Evolutionary conservation across 2,888 invertebrate genomes (phyloP), one percentile per base, ranked within the genome.

Genomic region (Epirrita christyi): DNA sequence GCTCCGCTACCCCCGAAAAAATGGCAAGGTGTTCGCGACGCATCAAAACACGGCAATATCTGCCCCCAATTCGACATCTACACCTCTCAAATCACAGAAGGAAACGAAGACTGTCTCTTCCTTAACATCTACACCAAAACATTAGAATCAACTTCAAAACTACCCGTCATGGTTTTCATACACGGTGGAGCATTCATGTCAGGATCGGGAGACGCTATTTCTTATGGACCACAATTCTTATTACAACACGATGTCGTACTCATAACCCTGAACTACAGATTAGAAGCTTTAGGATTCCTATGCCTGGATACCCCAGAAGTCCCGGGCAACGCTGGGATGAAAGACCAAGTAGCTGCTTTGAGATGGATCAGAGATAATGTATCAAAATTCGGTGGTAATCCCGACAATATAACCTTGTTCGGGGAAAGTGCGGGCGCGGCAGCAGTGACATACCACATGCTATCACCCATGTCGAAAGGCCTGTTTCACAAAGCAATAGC

Each of bases 391-490:
- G 88, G 88, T n/a, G 89, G 89, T 9, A 85, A 90, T 62, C 82
- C 85, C 6, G 80, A 88, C 28, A 85, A 86, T 67, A 63, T 90
- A 1, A 89, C 90, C 0, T 13, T 88, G 10, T 89, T 89, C 61
- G 90, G 90, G 6, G 85, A 88, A 70, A 89, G 89, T 48, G 89
- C 90, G 45, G 90, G 90, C 27, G 87, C 75, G 1, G 76, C 79
- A 0, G 88, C 85, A 0, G 64, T 47, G 37, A 43, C 47, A 0
- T 47, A 47, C 38, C 57, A 57, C 42, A 47, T 57, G 45, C 21
- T 46, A 0, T 52, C 57, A 2, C 57, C 57, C 6, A 44, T 48
- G 43, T 52, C 57, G 0, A 28, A 28, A 32, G 87, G 83, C 1
- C 69, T 90, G 5, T 87, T 88, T 61, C 72, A 85, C 11, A 84